These are phyloP conservation scores for Acridotheres tristis DNA, from an alignment of 2,797 vertebrate genomes.

Conservation along the genomic window DNA sequence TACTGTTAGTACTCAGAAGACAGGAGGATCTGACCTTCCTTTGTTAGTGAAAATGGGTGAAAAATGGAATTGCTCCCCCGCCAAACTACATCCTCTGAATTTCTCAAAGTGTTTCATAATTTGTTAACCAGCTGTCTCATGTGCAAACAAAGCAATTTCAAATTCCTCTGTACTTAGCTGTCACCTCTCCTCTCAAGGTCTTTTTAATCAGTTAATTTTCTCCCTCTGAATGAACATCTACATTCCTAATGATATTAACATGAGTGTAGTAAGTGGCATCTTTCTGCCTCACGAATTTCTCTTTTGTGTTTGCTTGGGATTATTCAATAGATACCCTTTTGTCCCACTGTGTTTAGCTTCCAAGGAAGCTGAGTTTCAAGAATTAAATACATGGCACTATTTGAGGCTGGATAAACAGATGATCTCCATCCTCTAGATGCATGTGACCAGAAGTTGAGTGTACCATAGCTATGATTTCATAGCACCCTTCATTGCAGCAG, in stretches of 20 bases:
- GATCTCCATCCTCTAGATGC: background rate
- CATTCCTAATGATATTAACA: background rate
- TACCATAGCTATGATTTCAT: background rate
- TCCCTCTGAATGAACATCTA: slow-evolving; percentile 16
- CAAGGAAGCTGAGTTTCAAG: background rate
- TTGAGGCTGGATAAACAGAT: background rate
- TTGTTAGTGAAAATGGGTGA: background rate
- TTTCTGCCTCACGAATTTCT: background rate
- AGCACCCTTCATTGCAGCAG: background rate
- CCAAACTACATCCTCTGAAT: background rate
- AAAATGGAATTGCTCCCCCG: background rate
- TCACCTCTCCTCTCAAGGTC: slow-evolving; percentile 34
- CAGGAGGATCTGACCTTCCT: background rate
- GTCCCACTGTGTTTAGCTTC: background rate
- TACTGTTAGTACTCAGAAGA: background rate
- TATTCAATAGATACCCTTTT: background rate
- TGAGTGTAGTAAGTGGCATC: background rate
- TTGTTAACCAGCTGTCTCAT: slow-evolving; percentile 24
- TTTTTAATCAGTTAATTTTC: slow-evolving; percentile 48
- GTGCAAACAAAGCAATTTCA: slow-evolving; percentile 43
- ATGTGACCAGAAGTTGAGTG: background rate
- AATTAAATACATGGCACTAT: background rate
- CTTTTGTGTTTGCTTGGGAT: background rate
- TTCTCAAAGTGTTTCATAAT: slow-evolving; percentile 4
- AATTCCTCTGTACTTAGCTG: slow-evolving; percentile 4